Base-by-base conservation (phyloP, 1,140 invertebrate genomes). In the Psix sp. region DNA sequence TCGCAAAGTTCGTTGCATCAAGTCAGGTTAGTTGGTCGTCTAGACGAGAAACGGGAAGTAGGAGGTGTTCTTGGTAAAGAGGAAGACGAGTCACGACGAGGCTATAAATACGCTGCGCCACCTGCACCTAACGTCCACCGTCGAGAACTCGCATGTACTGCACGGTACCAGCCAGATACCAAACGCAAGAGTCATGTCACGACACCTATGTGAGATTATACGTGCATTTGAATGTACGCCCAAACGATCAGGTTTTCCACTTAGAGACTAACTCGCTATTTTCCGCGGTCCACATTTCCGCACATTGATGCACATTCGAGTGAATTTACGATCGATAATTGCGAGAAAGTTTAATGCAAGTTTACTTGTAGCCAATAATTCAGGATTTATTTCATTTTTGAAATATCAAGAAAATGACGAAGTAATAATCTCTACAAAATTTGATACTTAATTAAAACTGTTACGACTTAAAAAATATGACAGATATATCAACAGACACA, bases 71-170 rank as follows among this genome's bases (percentile, higher is more conserved):
- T 81, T 74, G 70, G 79, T 77, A 57, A 83, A 80, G 79, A 84
- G 82, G 75, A 84, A 84, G 82, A 82, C 82, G 77, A 86, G 84
- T 86, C 85, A 87, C 85, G 85, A 73, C 77, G 76, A 59, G 80
- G 82, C 84, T 84, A 86, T 86, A 86, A 87, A 87, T 87, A 87
- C 80, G 75, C 48, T 57, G 82, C 83, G 63, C 83, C 85, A 86
- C 80, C 81, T 86, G 85, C 84, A 81, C 56, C 78, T 84, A 86
- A 87, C 84, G 84, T 85, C 82, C 84, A 82, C 67, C 78, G 48
- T 74, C 40, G 70, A 31, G 48, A 78, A 77, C 43, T 77, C 80
- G 80, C 80, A 79, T 78, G 66, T 77, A 76, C 74, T 57, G 46
- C 75, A 70, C 38, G 62, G 42, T 65, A 59, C 67, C 62, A 67